phyloP scores from a whole-genome alignment of 2,888 invertebrate species.

The Cephus pygmeus region DNA sequence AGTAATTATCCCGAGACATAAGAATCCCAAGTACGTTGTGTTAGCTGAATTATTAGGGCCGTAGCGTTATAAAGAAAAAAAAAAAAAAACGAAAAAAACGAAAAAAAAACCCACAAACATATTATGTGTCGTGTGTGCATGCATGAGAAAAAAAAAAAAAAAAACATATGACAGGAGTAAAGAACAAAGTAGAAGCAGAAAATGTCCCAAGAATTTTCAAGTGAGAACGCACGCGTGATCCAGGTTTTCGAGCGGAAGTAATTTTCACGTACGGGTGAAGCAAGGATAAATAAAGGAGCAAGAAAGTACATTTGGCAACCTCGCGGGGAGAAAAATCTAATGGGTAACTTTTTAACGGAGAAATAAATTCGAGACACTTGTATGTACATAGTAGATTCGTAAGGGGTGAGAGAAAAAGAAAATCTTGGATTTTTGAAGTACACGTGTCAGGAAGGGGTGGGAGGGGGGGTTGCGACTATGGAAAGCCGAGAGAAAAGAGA shows the following conservation, averaged over 20 bases:
- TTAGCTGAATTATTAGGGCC: constrained; percentile 25
- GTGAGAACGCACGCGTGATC: background rate
- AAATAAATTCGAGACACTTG: background rate
- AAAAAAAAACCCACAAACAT: constrained; percentile 16
- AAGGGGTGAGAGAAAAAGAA: background rate
- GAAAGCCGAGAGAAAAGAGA: background rate
- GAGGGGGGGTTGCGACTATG: too few relatives aligned
- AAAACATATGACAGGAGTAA: constrained; percentile 15
- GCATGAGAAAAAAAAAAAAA: constrained; percentile 18
- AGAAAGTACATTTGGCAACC: too few relatives aligned
- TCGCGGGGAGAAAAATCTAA: background rate
- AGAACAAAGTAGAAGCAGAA: constrained; percentile 8
- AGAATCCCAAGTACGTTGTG: constrained; percentile 30
- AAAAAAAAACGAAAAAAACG: constrained; percentile 16
- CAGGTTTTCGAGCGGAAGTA: background rate
- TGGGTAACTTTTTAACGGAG: background rate
- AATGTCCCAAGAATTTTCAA: background rate
- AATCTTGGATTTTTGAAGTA: background rate
- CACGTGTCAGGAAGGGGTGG: background rate
- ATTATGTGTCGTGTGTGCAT: constrained; percentile 33
- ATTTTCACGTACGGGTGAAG: background rate
- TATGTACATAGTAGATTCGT: constrained; percentile 18
- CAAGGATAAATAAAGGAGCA: background rate
- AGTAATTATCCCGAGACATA: constrained; percentile 1
- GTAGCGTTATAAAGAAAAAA: constrained; percentile 28